Evolutionary conservation across 2,797 vertebrate species (phyloP).

Genomic region (Scomberomorus guttatus): DNA sequence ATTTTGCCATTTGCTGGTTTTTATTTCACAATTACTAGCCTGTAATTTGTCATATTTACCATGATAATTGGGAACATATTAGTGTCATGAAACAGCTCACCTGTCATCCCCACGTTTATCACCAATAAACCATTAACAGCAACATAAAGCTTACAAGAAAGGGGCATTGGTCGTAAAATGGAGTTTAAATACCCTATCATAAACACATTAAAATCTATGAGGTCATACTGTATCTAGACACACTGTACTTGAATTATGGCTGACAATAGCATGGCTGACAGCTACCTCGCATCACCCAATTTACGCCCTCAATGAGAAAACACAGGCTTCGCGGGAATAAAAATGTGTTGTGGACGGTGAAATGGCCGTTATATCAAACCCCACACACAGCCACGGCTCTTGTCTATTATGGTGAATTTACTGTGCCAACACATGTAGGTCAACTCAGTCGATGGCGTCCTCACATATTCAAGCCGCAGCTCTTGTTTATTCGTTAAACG

Average conservation of each 20-base stretch:
- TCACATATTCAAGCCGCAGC: not conserved
- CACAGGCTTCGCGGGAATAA: constrained; percentile 9
- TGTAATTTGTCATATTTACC: not conserved
- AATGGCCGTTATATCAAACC: constrained; percentile 49
- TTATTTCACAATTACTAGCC: not conserved
- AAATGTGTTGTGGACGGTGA: constrained; percentile 13
- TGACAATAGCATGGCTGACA: constrained; percentile 39
- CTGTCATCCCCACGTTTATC: not conserved
- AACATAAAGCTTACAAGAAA: not conserved
- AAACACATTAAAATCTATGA: not conserved
- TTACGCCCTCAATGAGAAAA: constrained; percentile 46
- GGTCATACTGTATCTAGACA: constrained; percentile 3
- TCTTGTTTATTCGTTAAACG: not conserved
- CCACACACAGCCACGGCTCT: not conserved
- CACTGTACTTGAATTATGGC: constrained; percentile 21
- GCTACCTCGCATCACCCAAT: constrained; percentile 28
- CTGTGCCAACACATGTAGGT: constrained; percentile 56
- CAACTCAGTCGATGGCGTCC: constrained; percentile 23
- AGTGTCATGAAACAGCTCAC: not conserved
- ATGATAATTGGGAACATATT: not conserved
- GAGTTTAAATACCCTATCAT: not conserved
- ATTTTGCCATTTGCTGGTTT: not conserved
- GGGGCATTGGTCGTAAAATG: not conserved
- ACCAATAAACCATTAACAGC: not conserved
- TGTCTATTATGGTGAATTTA: not conserved